A percentile compares a stretch with the other conserved stretches of the same genome.
Conservation (phyloP, 2,888 invertebrate genomes). For the Morinoia aosen region DNA sequence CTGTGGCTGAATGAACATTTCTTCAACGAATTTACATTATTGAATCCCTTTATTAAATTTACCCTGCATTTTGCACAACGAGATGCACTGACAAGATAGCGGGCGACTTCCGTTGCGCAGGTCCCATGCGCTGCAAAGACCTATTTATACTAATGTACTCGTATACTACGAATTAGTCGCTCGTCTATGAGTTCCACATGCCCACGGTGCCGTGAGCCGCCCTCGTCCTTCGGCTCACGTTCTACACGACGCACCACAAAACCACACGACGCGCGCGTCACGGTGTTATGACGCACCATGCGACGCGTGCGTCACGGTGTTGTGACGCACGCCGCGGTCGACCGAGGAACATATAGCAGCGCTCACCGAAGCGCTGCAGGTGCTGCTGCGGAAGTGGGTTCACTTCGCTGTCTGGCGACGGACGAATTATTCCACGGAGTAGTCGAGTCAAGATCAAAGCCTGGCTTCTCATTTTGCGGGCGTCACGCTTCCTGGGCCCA, state of each 20-base stretch:
- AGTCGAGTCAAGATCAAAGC: neutral
- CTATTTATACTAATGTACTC: too few species aligned
- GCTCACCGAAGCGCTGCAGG: neutral
- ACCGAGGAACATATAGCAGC: neutral
- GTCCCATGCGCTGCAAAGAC: too few species aligned
- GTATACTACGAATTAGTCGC: too few species aligned
- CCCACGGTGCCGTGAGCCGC: neutral
- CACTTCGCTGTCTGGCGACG: neutral
- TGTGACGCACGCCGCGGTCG: neutral
- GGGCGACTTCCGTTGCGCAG: too few species aligned
- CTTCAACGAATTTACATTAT: too few species aligned
- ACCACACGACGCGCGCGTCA: neutral
- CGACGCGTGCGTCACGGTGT: neutral
- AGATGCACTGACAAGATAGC: too few species aligned
- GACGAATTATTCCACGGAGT: neutral
- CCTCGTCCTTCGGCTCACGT: neutral
- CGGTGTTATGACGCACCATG: neutral
- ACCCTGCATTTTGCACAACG: too few species aligned
- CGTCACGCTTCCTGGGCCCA: neutral
- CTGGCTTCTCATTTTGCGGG: neutral
- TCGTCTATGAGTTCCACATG: neutral
- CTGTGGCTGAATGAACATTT: too few species aligned
- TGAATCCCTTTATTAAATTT: too few species aligned
- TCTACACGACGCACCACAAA: neutral
- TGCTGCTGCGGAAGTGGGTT: constrained; percentile 12